Conservation (phyloP, 2,113 vertebrate species). For the Phrynosoma platyrhinos region DNA sequence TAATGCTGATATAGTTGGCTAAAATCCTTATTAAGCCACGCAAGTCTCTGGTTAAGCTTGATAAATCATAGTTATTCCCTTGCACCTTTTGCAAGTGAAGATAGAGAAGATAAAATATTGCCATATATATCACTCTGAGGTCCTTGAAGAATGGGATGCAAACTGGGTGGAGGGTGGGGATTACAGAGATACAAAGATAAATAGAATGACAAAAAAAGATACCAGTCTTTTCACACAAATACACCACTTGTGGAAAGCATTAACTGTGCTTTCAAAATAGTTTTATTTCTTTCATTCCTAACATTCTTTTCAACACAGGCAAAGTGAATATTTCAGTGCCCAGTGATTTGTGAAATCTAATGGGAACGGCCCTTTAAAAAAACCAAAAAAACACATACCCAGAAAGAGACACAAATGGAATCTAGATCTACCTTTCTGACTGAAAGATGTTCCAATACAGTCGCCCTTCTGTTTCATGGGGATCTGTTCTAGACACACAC, state of each 20-base stretch:
- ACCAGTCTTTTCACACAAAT: neutral
- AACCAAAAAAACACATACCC: neutral
- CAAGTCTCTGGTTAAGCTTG: neutral
- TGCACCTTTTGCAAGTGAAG: neutral
- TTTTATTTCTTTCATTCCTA: neutral
- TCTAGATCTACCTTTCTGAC: neutral
- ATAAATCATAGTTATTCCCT: neutral
- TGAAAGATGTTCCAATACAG: neutral
- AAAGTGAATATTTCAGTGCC: neutral
- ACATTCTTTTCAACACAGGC: neutral
- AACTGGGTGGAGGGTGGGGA: too few species aligned
- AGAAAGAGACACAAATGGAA: neutral
- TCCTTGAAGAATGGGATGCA: neutral
- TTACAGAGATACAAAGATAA: neutral
- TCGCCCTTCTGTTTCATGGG: too few species aligned
- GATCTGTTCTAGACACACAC: too few species aligned
- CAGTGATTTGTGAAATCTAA: conserved; percentile 20
- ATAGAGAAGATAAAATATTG: neutral
- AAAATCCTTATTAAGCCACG: neutral
- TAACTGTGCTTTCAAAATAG: neutral
- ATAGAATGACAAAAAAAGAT: neutral
- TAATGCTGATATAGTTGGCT: neutral
- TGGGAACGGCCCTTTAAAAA: neutral
- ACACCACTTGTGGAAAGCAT: rapidly evolving
- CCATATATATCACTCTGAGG: neutral